Evolutionary conservation across 2,113 vertebrate genomes (phyloP), one percentile per base, ranked within the genome.

Genomic region (Channa argus): DNA sequence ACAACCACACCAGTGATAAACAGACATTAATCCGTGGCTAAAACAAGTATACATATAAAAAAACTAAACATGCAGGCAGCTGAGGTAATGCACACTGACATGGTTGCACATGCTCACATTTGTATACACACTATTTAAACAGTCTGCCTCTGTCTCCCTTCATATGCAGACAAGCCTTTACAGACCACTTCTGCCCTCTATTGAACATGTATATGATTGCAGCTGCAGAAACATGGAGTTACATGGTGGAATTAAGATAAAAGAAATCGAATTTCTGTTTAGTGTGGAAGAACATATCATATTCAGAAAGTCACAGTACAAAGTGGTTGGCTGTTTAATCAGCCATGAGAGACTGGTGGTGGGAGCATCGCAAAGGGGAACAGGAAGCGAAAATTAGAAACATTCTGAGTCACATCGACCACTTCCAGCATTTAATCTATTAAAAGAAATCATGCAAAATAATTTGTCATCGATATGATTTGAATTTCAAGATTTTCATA

Each of bases 151-250:
- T 33, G n/a, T 75, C 56, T 60, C 34, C 8, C 6, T 33, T 45
- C 58, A 37, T 38, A 6, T 70, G 4, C 5, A 51, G 41, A 49
- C 51, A 43, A 63, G 68, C 14, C 78, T 84, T 33, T 84, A 86
- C 86, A 88, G 95, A 90, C 62, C 91, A 90, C 93, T 95, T 95
- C 95, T 96, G 95, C 97, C 96, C 96, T 95, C 97, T 96, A 82
- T 95, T 90, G 96, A 95, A 80, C 54, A 14, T 14, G 66, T 55
- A 6, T 47, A 41, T 83, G 38, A 93, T 53, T 85, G 85, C 85
- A 84, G 53, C 46, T 36, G 37, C 37, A 54, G 56, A 74, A 15
- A 60, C 3, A 1, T 52, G 37, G 11, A 7, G 51, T n/a, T n/a
- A 8, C 12, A 61, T 12, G 9, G 54, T 49, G 15, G 46, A 63